These are phyloP conservation scores for Prunella fulvescens DNA, from an alignment of 2,113 vertebrate species.

Conservation along the genomic window DNA sequence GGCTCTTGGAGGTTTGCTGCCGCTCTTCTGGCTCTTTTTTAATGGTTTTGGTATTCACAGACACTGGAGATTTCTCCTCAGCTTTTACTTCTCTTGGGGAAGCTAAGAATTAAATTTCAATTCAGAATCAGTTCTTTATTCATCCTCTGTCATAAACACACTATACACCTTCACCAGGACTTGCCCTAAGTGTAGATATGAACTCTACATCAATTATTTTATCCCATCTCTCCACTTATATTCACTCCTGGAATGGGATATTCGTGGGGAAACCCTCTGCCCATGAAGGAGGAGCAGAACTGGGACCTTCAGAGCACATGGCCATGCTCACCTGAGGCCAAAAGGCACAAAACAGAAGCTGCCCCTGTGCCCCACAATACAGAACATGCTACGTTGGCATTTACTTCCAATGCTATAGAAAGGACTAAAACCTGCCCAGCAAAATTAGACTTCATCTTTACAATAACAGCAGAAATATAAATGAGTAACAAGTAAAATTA, in stretches of 20 bases:
- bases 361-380: neutral
- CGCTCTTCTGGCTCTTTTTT: conserved; percentile 92
- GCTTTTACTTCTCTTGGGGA: conserved; percentile 88
- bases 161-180: neutral
- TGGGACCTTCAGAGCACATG: neutral
- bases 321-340: neutral
- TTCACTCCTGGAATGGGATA: neutral
- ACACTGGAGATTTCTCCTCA: conserved; percentile 89
- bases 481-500: accelerated
- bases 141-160: neutral
- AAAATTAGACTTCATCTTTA: neutral
- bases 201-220: neutral
- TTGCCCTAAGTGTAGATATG: accelerated
- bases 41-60: conserved; percentile 78
- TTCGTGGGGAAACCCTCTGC: accelerated
- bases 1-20: conserved; percentile 88
- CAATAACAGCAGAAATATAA: neutral
- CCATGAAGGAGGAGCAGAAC: neutral
- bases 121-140: neutral
- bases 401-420: neutral
- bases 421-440: neutral
- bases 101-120: conserved; percentile 54
- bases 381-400: neutral
- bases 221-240: neutral
- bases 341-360: neutral